Base-by-base conservation (phyloP, 2,888 invertebrate genomes). In the Tenthredo amoena region DNA sequence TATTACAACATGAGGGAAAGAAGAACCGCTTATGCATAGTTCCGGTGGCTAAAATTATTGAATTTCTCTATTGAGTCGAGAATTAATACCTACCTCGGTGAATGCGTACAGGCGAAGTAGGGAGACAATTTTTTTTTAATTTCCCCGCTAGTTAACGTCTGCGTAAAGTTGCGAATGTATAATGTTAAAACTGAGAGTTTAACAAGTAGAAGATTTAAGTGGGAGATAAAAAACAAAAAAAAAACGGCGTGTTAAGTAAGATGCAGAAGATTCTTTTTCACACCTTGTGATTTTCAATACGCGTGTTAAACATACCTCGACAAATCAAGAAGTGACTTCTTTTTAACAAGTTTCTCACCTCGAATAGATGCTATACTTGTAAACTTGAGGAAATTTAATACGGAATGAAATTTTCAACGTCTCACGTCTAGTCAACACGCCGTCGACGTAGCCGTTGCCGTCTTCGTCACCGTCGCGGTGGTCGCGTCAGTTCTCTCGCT, bases 311-410 rank as follows among this genome's bases (percentile, higher is more conserved):
- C 31, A 55, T 77, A 77, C 55, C 77, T 34, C 26, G 77, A 55
- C 50, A 55, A 55, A 77, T 77, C 31, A 55, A 77, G 77, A 55
- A 77, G 77, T 55, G 77, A 77, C 31, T 77, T 68, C 55, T 62
- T 76, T 77, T 77, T 34, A 77, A 50, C 77, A 55, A 77, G 77
- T 55, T 77, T 55, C 55, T 77, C 77, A 55, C 31, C 55, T 55
- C 6, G 47, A 10, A 18, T 55, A 50, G 26, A 31, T 74, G 9
- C 68, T 26, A n/a, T 34, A 21, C 40, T 15, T 34, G 68, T 68
- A 34, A 43, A 26, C 9, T 74, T 74, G 74, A 74, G 47, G 40
- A 43, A 74, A 74, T 74, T 74, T 68, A 31, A 68, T 34, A 43
- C 43, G 43, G 26, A 74, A 43, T 68, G 40, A 74, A 43, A 74